Evolutionary conservation across 2,113 vertebrate species (phyloP).

Genomic region (Eonycteris spelaea): DNA sequence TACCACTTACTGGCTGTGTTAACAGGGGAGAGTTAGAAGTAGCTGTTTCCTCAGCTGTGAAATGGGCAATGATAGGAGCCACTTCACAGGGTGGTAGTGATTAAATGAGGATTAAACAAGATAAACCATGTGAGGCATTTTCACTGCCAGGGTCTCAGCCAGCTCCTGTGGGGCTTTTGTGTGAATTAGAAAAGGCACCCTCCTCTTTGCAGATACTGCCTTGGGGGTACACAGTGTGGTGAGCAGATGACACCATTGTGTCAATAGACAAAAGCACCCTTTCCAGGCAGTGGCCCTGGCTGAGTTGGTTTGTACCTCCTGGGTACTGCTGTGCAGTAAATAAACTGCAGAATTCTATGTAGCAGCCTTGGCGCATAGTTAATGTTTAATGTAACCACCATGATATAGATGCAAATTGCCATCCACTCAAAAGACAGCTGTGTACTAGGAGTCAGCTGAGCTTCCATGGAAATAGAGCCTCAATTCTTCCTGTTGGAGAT

Average conservation of each 20-base stretch:
- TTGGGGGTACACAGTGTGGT: background rate
- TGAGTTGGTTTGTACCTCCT: background rate
- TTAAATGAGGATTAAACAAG: background rate
- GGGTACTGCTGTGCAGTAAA: background rate
- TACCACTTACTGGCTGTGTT: background rate
- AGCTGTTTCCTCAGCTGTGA: background rate
- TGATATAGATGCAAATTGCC: background rate
- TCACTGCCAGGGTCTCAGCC: background rate
- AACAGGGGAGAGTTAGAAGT: background rate
- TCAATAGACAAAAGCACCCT: background rate
- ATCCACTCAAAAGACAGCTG: background rate
- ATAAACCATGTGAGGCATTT: background rate
- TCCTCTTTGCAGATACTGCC: background rate
- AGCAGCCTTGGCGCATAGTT: no score
- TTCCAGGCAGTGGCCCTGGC: background rate
- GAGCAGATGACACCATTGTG: background rate
- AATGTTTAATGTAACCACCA: background rate
- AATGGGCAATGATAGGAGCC: background rate
- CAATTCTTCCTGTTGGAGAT: background rate
- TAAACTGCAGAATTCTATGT: background rate
- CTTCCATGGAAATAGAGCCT: background rate
- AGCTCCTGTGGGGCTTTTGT: background rate
- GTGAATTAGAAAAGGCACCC: background rate
- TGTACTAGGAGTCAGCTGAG: background rate
- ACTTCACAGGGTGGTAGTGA: background rate